phyloP scores from a whole-genome alignment of 2,888 invertebrate genomes.

The Apamea epomidion region DNA sequence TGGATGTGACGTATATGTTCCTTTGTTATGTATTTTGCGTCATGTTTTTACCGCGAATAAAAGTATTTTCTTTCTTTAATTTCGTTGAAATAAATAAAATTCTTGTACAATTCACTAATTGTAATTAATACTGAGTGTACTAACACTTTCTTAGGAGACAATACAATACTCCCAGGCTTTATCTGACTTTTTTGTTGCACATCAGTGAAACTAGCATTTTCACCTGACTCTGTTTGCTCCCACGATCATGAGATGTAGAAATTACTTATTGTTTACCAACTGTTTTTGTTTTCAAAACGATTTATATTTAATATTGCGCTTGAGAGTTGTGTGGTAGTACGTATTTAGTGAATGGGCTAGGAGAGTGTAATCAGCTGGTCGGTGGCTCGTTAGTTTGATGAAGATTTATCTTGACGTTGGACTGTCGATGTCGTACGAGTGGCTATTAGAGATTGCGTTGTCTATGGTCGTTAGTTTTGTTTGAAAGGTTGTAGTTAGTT shows the following conservation, averaged over 20 bases:
- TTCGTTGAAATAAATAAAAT: constrained; percentile 41
- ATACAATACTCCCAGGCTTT: constrained; percentile 77
- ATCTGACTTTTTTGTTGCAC: constrained; percentile 75
- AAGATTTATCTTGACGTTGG: constrained; percentile 1
- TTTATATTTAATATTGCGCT: constrained; percentile 60
- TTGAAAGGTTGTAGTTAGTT: too few species aligned
- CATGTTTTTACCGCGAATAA: too few species aligned
- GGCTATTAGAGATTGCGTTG: neutral
- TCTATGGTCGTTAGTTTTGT: too few species aligned
- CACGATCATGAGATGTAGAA: constrained; percentile 82
- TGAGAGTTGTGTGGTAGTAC: too few species aligned
- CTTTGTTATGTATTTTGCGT: too few species aligned
- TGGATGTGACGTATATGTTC: too few species aligned
- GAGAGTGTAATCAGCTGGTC: constrained; percentile 15
- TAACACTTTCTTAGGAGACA: constrained; percentile 79
- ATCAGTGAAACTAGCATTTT: constrained; percentile 84
- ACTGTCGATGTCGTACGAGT: neutral
- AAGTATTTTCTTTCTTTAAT: neutral
- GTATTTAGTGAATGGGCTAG: neutral
- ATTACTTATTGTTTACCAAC: constrained; percentile 75
- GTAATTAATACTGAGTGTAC: constrained; percentile 49
- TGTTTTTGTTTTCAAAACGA: constrained; percentile 57
- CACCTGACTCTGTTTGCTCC: constrained; percentile 72
- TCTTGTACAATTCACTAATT: constrained; percentile 36
- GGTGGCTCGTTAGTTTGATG: neutral